These are phyloP conservation scores for Andrena chrysosceles DNA, from an alignment of 2,888 invertebrate genomes.

Conservation along the genomic window DNA sequence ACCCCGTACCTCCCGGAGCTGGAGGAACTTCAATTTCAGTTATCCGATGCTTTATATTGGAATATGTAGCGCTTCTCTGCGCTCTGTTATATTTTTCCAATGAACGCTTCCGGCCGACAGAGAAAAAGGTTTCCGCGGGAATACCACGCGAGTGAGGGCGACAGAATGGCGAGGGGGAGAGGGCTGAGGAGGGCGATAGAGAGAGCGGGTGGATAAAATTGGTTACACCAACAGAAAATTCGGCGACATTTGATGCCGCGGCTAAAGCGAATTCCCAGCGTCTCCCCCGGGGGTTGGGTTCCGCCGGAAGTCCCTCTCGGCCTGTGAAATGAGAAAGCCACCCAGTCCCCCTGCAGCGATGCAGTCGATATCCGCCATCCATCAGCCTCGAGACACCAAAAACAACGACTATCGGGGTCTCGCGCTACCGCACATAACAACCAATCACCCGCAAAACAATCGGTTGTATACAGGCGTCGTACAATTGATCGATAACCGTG, in stretches of 20 bases:
- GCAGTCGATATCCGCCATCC: conserved; percentile 74
- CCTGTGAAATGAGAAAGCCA: conserved; percentile 76
- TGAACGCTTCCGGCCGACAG: not conserved
- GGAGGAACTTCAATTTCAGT: conserved; percentile 34
- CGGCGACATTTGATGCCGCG: conserved; percentile 51
- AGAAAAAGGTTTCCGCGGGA: not conserved
- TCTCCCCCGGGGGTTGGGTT: conserved; percentile 59
- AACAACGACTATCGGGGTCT: conserved; percentile 64
- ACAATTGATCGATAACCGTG: conserved; percentile 52
- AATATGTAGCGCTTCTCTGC: not conserved
- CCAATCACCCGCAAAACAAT: conserved; percentile 67
- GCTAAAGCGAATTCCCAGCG: conserved; percentile 65
- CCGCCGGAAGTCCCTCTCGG: conserved; percentile 73
- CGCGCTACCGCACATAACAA: conserved; percentile 65
- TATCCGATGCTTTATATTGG: not conserved
- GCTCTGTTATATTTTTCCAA: conserved; percentile 24
- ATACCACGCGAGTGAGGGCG: not conserved
- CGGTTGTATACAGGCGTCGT: conserved; percentile 43
- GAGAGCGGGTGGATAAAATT: conserved; percentile 35
- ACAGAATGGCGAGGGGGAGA: not conserved
- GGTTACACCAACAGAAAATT: conserved; percentile 60
- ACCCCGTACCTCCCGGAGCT: not conserved
- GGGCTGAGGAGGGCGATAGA: not conserved
- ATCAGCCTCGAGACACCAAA: conserved; percentile 71
- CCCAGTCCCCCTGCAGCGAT: conserved; percentile 65